A percentile compares a stretch with the other conserved stretches of the same genome.
phyloP scores from a whole-genome alignment of 1,140 invertebrate genomes.

The Sitobion miscanthi region DNA sequence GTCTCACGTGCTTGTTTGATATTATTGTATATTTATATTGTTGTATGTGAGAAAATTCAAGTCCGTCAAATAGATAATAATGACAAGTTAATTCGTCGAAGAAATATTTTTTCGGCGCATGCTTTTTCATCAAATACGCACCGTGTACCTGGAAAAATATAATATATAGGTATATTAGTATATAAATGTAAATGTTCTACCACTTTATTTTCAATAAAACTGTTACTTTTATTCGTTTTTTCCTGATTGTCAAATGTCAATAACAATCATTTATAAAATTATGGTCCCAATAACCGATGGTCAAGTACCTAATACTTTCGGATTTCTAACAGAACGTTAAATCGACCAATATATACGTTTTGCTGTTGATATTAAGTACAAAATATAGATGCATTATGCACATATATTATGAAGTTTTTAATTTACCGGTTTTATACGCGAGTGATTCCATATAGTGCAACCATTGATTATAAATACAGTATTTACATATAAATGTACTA shows the following conservation, averaged over 20 bases:
- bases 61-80: neutral
- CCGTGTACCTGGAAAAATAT: neutral
- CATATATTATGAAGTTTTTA: neutral
- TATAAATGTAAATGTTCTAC: neutral
- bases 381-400: neutral
- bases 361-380: neutral
- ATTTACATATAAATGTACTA: too few species aligned
- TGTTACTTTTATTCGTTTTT: neutral
- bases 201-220: neutral
- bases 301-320: neutral
- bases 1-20: neutral
- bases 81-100: constrained; percentile 22
- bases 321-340: neutral
- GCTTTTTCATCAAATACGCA: neutral
- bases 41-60: constrained; percentile 31
- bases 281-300: neutral
- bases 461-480: too few species aligned
- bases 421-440: neutral
- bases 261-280: neutral
- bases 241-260: neutral
- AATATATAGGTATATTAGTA: neutral
- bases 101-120: neutral
- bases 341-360: neutral
- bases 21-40: neutral
- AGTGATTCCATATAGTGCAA: neutral